phyloP scores from a whole-genome alignment of 2,797 vertebrate genomes.

The Clarias pachynema region DNA sequence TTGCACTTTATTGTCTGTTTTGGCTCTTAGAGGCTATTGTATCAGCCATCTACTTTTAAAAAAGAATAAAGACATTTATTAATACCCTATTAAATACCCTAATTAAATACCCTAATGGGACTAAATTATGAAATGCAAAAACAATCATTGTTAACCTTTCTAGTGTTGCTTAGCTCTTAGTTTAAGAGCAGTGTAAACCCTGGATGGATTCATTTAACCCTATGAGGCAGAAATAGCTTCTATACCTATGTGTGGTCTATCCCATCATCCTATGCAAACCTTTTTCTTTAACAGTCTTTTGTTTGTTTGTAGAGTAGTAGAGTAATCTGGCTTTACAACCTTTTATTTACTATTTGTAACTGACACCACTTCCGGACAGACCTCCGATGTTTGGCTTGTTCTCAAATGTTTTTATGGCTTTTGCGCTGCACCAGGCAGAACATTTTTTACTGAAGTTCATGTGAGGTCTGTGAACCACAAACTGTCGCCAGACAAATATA shows the following conservation, averaged over 20 bases:
- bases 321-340: neutral
- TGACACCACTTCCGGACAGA: neutral
- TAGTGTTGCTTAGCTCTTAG: neutral
- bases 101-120: neutral
- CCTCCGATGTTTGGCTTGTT: neutral
- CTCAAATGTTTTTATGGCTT: neutral
- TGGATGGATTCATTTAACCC: neutral
- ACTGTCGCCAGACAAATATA: neutral
- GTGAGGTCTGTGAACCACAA: neutral
- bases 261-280: slow-evolving; percentile 22
- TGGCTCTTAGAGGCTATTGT: too few species aligned
- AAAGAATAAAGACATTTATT: neutral
- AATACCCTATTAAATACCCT: neutral
- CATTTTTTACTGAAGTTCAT: neutral
- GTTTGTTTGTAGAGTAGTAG: neutral
- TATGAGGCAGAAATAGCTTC: neutral
- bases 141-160: neutral
- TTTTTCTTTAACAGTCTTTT: slow-evolving; percentile 10
- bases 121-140: neutral
- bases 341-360: slow-evolving; percentile 31
- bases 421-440: too few species aligned
- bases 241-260: slow-evolving; percentile 9
- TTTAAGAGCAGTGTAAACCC: neutral
- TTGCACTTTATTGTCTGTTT: too few species aligned
- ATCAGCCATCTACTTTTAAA: neutral